A percentile compares a stretch with the other conserved stretches of the same genome.
phyloP scores from a whole-genome alignment of 2,797 vertebrate species.

The Synanceia verrucosa region DNA sequence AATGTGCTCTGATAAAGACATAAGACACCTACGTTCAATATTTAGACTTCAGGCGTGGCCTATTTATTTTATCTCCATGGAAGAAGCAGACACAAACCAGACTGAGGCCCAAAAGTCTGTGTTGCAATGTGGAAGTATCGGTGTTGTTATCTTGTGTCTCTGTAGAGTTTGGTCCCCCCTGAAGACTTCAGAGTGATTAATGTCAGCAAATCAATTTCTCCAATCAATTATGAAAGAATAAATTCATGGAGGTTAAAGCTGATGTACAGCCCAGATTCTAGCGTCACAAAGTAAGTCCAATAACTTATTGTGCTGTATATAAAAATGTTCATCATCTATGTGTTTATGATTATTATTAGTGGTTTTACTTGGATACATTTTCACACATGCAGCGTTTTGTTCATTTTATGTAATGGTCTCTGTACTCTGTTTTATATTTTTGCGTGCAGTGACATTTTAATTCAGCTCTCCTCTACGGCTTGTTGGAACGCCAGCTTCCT shows the following conservation, averaged over 20 bases:
- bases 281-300: constrained; percentile 89
- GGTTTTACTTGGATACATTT: neutral
- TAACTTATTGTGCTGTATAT: neutral
- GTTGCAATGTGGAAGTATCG: constrained; percentile 8
- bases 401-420: neutral
- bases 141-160: constrained; percentile 31
- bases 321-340: neutral
- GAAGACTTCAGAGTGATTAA: constrained; percentile 94
- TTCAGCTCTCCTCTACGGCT: constrained; percentile 93
- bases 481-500: constrained; percentile 99
- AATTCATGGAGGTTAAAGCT: constrained; percentile 93
- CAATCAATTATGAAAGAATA: constrained; percentile 92
- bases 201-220: constrained; percentile 87
- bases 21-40: constrained; percentile 10
- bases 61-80: constrained; percentile 40
- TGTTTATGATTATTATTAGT: neutral
- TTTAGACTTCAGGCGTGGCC: constrained; percentile 18
- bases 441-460: constrained; percentile 87
- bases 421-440: constrained; percentile 1
- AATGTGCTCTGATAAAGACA: constrained; percentile 34
- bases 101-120: constrained; percentile 4
- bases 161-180: constrained; percentile 84
- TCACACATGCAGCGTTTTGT: neutral
- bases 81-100: constrained; percentile 23
- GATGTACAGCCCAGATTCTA: constrained; percentile 88